These are phyloP conservation scores for Spilogale gracilis DNA, from an alignment of 2,113 vertebrate genomes.

Conservation along the genomic window DNA sequence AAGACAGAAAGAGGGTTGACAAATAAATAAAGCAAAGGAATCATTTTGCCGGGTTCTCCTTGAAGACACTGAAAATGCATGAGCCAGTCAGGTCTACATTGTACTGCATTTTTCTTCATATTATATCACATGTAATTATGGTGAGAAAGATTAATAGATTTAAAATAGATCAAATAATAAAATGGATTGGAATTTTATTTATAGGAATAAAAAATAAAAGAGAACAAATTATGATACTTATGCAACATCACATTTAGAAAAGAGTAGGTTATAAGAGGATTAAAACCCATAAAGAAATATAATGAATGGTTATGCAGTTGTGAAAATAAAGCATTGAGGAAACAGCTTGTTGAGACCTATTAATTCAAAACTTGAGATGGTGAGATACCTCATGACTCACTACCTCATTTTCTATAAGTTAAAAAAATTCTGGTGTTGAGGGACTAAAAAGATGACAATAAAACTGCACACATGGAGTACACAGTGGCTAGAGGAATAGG, in stretches of 20 bases:
- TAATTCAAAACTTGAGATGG: not conserved
- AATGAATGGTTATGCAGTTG: not conserved
- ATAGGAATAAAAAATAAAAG: not conserved
- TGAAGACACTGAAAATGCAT: not conserved
- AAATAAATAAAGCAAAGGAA: not conserved
- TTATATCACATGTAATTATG: not conserved
- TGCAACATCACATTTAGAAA: not conserved
- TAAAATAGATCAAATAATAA: not conserved
- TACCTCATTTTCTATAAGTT: not conserved
- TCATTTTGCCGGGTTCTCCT: not conserved
- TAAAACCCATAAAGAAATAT: conserved; percentile 35
- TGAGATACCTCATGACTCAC: not conserved
- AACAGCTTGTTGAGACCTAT: not conserved
- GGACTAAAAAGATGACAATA: not conserved
- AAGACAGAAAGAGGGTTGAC: not conserved
- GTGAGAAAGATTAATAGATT: not conserved
- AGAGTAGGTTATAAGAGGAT: not conserved
- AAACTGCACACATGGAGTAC: not conserved
- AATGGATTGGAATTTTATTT: conserved; percentile 34
- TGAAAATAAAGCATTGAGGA: not conserved
- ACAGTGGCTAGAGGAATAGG: not conserved
- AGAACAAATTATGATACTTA: conserved; percentile 5
- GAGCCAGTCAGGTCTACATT: not conserved
- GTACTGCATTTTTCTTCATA: not conserved
- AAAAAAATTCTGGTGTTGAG: not conserved